Evolutionary conservation across 2,888 invertebrate species (phyloP).

Genomic region (Alloplasta piceator): DNA sequence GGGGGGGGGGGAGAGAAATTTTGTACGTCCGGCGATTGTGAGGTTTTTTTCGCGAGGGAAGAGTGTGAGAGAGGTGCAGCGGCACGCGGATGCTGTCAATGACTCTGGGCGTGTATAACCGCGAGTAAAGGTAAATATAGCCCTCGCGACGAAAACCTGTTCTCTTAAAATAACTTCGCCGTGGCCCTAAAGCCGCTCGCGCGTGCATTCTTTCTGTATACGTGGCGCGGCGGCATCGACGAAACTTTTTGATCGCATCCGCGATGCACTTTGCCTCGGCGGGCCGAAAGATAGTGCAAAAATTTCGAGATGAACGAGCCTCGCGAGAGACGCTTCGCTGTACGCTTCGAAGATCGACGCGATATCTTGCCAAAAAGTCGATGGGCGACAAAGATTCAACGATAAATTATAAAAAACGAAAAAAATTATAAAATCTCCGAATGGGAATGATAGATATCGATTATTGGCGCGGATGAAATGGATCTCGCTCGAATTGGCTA

Average conservation of each 20-base stretch:
- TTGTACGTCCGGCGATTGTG: conserved; percentile 18
- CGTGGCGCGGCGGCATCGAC: conserved; percentile 65
- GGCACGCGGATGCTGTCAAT: conserved; percentile 73
- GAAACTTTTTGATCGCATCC: conserved; percentile 72
- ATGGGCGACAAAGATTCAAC: too few relatives aligned
- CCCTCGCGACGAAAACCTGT: conserved; percentile 79
- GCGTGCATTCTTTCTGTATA: conserved; percentile 73
- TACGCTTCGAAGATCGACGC: too few relatives aligned
- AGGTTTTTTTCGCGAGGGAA: conserved; percentile 30
- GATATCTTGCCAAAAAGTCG: too few relatives aligned
- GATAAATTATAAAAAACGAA: too few relatives aligned
- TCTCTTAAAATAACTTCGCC: conserved; percentile 80
- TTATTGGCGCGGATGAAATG: too few relatives aligned
- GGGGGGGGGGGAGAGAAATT: conserved; percentile 28
- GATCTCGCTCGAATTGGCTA: too few relatives aligned
- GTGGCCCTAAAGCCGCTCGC: conserved; percentile 71
- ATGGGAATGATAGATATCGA: too few relatives aligned
- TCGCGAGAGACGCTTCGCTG: too few relatives aligned
- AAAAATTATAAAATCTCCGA: too few relatives aligned
- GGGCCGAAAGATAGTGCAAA: neutral
- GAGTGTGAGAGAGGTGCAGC: neutral
- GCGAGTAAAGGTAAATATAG: conserved; percentile 80
- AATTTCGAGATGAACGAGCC: neutral
- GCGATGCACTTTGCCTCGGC: conserved; percentile 14
- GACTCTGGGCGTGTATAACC: conserved; percentile 73